Evolutionary conservation across 2,888 invertebrate genomes (phyloP), one percentile per base, ranked within the genome.

Genomic region (Beris morrisii): DNA sequence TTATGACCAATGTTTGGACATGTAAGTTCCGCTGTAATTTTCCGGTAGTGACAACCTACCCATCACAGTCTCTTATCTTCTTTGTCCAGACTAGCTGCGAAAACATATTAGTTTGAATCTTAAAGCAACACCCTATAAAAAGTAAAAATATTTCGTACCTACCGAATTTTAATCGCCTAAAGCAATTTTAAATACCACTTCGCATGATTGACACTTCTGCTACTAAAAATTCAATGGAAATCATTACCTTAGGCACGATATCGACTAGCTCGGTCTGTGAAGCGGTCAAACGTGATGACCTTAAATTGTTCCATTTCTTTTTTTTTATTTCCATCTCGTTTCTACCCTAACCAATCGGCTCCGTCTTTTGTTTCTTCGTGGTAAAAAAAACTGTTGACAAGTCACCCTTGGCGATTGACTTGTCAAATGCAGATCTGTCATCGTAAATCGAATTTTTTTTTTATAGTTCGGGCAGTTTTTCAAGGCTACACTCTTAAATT

Each of bases 211-310:
- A 50, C 61, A 61, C 50, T n/a, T 61, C 12, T 50, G 50, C 52
- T 50, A 38, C 13, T 32, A 52, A 12, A 11, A 61, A 30, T 50
- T 52, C 61, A 50, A 61, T 61, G 12, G 11, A 38, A 61, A 15
- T 52, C n/a, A n/a, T 44, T 31, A 15, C 44, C 13, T 52, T 12
- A 7, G 5, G 38, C 38, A 3, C n/a, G 38, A 11, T 12, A 15
- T 52, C 52, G 50, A 61, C 52, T 32, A 38, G 52, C 31, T 50
- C 13, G 22, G 5, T 1, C 38, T 38, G 28, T 22, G 61, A 52
- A 52, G 50, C 61, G 61, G 61, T 61, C 61, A 61, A 61, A 61
- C 61, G 61, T 61, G 50, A 61, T 61, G 61, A 61, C 61, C 61
- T 61, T 52, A 30, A 52, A 61, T 13, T 22, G 4, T 13, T 52